phyloP scores from a whole-genome alignment of 2,888 invertebrate genomes.

The Mythimna ferrago region DNA sequence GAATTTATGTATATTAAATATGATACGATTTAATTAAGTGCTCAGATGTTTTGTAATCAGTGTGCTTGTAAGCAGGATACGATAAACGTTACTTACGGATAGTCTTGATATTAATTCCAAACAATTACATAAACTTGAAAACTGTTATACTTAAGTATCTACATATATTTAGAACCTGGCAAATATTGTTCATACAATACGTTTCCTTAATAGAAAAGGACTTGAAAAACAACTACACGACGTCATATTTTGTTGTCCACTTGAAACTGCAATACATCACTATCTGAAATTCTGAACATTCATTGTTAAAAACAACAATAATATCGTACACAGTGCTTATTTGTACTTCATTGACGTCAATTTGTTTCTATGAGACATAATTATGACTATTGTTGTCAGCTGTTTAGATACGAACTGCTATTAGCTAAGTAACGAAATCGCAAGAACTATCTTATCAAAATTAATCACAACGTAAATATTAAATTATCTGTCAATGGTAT shows the following conservation, averaged over 20 bases:
- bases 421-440: conserved; percentile 34
- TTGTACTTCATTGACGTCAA: conserved; percentile 59
- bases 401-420: conserved; percentile 45
- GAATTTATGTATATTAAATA: conserved; percentile 49
- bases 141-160: background rate
- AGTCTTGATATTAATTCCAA: conserved; percentile 9
- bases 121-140: conserved; percentile 2
- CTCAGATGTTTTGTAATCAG: conserved; percentile 39
- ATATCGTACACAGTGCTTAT: conserved; percentile 21
- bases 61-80: conserved; percentile 22
- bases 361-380: conserved; percentile 43
- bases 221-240: conserved; percentile 3
- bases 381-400: conserved; percentile 47
- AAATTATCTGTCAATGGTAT: conserved; percentile 60
- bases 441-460: conserved; percentile 47
- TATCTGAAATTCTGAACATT: conserved; percentile 10
- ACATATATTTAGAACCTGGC: background rate
- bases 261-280: conserved; percentile 3
- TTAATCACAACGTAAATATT: conserved; percentile 56
- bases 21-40: conserved; percentile 38
- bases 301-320: conserved; percentile 43
- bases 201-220: background rate
- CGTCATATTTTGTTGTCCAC: conserved; percentile 4
- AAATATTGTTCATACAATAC: conserved; percentile 12
- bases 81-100: conserved; percentile 11